phyloP scores from a whole-genome alignment of 2,888 invertebrate genomes.

The Podabrus alpinus region DNA sequence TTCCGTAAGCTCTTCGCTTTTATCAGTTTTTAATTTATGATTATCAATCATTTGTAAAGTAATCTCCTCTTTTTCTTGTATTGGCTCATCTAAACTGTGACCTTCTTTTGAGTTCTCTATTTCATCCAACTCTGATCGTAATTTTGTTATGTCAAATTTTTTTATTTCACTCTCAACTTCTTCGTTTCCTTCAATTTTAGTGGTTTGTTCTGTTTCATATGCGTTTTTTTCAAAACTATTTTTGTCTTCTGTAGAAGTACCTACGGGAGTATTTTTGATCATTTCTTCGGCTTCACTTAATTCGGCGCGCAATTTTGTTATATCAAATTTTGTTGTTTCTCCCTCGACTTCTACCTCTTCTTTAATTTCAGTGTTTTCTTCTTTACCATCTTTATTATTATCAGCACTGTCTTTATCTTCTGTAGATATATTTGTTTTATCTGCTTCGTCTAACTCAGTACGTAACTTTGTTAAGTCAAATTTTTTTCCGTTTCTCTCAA shows the following conservation, averaged over 20 bases:
- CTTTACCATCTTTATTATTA: too few relatives aligned
- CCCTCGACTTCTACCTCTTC: not conserved
- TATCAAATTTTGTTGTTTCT: not conserved
- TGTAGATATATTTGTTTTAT: not conserved
- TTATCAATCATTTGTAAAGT: too few relatives aligned
- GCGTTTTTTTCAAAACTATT: not conserved
- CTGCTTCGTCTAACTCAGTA: not conserved
- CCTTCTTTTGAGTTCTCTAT: not conserved
- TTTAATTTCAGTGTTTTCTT: not conserved
- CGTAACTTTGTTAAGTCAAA: not conserved
- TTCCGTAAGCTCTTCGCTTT: too few relatives aligned
- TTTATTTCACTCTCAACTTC: not conserved
- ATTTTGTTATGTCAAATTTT: not conserved
- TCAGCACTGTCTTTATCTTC: not conserved
- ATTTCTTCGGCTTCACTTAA: not conserved
- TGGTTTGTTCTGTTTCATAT: too few relatives aligned
- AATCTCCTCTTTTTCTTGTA: too few relatives aligned
- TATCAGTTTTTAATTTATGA: too few relatives aligned
- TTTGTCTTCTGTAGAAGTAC: not conserved
- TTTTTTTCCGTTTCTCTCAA: too few relatives aligned
- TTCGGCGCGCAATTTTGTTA: not conserved
- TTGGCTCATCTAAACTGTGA: too few relatives aligned
- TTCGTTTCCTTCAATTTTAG: not conserved
- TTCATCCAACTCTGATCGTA: not conserved
- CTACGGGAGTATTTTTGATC: not conserved